Evolutionary conservation across 2,888 invertebrate genomes (phyloP).

Genomic region (Cremastobaeus sp.): DNA sequence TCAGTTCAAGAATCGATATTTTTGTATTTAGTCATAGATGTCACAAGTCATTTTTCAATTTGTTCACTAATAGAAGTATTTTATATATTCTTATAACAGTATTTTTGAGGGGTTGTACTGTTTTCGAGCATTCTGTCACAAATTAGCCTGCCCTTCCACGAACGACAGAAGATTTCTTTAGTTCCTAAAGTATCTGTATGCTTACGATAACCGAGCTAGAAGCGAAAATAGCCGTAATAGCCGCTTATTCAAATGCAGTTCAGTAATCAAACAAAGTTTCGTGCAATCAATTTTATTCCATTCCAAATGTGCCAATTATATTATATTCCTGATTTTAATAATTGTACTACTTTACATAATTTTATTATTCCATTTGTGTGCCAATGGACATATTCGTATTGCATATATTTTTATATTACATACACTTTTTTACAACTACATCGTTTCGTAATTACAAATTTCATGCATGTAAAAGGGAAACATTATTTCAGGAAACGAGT

Average conservation of each 20-base stretch:
- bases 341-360: constrained; percentile 16
- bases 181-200: constrained; percentile 37
- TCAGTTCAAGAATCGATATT: no score
- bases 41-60: neutral
- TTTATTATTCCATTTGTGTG: constrained; percentile 42
- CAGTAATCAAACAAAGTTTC: constrained; percentile 12
- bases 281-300: constrained; percentile 41
- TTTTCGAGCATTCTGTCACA: constrained; percentile 13
- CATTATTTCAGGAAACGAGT: no score
- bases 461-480: no score
- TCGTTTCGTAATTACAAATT: neutral
- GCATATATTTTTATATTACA: constrained; percentile 19
- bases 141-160: constrained; percentile 15
- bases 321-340: constrained; percentile 24
- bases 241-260: constrained; percentile 41
- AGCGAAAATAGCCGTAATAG: constrained; percentile 33
- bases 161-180: constrained; percentile 18
- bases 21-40: no score
- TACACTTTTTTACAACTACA: neutral
- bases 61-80: no score
- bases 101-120: constrained; percentile 24
- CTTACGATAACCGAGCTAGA: constrained; percentile 25
- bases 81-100: constrained; percentile 13
- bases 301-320: constrained; percentile 50
- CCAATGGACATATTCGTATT: constrained; percentile 33